Evolutionary conservation across 2,113 vertebrate genomes (phyloP).

Genomic region (Antechinus flavipes): DNA sequence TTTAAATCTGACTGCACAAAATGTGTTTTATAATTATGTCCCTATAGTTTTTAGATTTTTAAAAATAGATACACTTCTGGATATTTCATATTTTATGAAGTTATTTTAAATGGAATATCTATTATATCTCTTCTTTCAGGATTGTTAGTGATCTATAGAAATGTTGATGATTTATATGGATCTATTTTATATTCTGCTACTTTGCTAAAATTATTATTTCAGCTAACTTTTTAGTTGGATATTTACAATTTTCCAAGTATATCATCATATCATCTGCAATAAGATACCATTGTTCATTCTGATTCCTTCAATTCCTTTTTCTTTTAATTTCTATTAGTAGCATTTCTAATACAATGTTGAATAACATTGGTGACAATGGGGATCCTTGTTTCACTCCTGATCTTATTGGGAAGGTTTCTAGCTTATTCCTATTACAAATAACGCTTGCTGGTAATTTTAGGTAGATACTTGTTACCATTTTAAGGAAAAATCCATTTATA

Average conservation of each 20-base stretch:
- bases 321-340: neutral
- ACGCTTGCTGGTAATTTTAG: neutral
- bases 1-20: neutral
- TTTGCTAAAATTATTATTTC: neutral
- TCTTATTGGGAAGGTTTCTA: neutral
- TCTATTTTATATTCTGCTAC: neutral
- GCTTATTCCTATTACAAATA: neutral
- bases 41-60: neutral
- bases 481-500: no score
- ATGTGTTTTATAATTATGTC: neutral
- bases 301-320: neutral
- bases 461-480: no score
- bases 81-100: neutral
- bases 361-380: neutral
- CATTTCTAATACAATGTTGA: neutral
- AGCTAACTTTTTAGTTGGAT: neutral
- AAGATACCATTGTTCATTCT: neutral
- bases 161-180: neutral
- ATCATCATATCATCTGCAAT: neutral
- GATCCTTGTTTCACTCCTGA: neutral
- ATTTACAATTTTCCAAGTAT: neutral
- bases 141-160: neutral
- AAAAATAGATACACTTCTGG: neutral
- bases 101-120: neutral
- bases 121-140: neutral